Evolutionary conservation across 2,797 vertebrate genomes (phyloP).

Genomic region (Gallinago stenura): DNA sequence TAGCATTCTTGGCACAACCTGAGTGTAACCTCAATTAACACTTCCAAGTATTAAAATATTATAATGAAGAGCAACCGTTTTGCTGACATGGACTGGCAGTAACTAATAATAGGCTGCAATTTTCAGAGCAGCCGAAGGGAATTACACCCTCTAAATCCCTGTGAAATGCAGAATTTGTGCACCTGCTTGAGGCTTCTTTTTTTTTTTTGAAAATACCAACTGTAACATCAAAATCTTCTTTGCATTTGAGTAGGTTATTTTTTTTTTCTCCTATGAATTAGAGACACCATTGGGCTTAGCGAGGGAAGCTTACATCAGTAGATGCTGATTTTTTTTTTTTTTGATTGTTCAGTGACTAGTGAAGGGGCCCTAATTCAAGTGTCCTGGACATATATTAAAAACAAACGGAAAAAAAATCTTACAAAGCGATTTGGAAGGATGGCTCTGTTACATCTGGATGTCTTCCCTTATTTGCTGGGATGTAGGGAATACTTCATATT

Average conservation of each 20-base stretch:
- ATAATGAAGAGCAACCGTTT: neutral
- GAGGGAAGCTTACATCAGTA: neutral
- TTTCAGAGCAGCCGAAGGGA: conserved; percentile 39
- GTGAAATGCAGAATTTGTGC: conserved; percentile 13
- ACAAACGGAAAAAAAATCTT: neutral
- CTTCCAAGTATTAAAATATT: conserved; percentile 28
- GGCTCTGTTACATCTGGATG: neutral
- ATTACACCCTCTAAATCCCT: conserved; percentile 8
- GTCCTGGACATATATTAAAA: neutral
- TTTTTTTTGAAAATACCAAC: neutral
- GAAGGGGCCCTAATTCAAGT: neutral
- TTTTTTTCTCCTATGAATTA: neutral
- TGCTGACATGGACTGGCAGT: conserved; percentile 26
- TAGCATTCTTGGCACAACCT: neutral
- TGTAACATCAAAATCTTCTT: neutral
- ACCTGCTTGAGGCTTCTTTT: conserved; percentile 10
- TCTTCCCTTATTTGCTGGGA: neutral
- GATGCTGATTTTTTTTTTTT: neutral
- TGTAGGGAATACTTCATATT: neutral
- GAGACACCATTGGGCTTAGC: neutral
- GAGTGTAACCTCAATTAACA: conserved; percentile 56
- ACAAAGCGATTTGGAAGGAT: rapidly evolving
- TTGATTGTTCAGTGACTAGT: neutral
- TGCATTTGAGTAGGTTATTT: neutral
- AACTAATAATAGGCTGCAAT: conserved; percentile 40